These are phyloP conservation scores for Gambusia yucatana DNA, from an alignment of 2,797 vertebrate species.

Conservation along the genomic window DNA sequence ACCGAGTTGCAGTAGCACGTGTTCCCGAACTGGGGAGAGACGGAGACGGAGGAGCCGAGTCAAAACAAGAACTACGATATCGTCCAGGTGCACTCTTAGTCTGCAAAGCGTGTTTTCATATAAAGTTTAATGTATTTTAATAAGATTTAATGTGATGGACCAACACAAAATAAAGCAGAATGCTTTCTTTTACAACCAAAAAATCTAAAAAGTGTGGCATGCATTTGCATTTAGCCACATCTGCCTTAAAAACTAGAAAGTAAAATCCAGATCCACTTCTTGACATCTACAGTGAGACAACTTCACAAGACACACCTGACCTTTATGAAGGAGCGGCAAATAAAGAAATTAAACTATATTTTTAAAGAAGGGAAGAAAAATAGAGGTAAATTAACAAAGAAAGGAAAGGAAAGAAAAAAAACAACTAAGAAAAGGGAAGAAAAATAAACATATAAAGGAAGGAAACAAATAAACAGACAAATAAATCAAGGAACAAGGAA, in stretches of 20 bases:
- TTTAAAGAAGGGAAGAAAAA: no score
- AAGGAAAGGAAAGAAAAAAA: no score
- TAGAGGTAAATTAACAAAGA: no score
- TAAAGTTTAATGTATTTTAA: neutral
- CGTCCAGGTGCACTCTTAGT: neutral
- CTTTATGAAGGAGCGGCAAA: neutral
- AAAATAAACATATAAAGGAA: no score
- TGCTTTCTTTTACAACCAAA: neutral
- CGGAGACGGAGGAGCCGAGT: neutral
- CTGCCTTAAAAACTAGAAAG: neutral
- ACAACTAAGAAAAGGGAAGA: no score
- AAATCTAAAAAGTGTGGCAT: neutral
- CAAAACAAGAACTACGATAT: neutral
- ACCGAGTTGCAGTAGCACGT: slow-evolving; percentile 99
- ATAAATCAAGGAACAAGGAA: no score
- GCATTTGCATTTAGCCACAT: neutral
- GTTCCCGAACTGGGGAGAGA: slow-evolving; percentile 90
- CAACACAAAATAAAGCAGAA: neutral
- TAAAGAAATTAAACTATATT: neutral
- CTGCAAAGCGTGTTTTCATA: neutral
- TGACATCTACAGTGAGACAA: neutral
- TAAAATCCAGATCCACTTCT: neutral
- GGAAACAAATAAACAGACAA: no score
- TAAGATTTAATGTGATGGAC: neutral
- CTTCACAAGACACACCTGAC: neutral